Evolutionary conservation across 2,888 invertebrate species (phyloP), one percentile per base, ranked within the genome.

Genomic region (Liopterus haemorrhoidalis): DNA sequence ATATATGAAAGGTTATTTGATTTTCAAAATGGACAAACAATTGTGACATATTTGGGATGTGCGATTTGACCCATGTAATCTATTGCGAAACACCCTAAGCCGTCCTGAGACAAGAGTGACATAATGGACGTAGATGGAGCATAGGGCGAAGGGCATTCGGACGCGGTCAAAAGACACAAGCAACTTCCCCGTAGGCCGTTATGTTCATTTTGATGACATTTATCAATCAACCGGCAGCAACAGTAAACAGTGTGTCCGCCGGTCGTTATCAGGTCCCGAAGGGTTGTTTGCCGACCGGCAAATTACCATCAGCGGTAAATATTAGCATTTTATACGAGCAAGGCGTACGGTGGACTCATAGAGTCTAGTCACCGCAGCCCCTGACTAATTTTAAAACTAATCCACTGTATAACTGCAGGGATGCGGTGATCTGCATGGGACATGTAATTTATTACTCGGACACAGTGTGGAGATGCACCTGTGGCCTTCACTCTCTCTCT

Each of bases 201-300:
- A 28, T 43, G 43, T 43, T 43, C 43, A 43, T 43, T 43, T 43
- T 28, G 36, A 43, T 43, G 43, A 43, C 41, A 31, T 41, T 31
- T 41, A 41, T 41, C 41, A 41, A 41, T 41, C 41, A 41, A 32
- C 15, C 20, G 32, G 22, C 40, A 20, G 15, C 11, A 25, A 40
- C 28, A 15, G 42, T 27, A 42, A 42, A 42, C 42, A 42, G 12
- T 28, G 38, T 9, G 39, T 19, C 36, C 12, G 21, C n/a, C 12
- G 24, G 6, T 8, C 35, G 42, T 42, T 42, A 42, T 42, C 42
- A 30, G 35, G 27, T 42, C 35, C 36, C 36, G 42, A 42, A 42
- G 42, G 21, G 32, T 31, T 41, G 41, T 41, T 41, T 41, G 32
- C 41, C 15, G 14, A 31, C 15, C 31, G 22, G 20, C 31, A 41